phyloP scores from a whole-genome alignment of 2,888 invertebrate genomes.

The Nowickia ferox region DNA sequence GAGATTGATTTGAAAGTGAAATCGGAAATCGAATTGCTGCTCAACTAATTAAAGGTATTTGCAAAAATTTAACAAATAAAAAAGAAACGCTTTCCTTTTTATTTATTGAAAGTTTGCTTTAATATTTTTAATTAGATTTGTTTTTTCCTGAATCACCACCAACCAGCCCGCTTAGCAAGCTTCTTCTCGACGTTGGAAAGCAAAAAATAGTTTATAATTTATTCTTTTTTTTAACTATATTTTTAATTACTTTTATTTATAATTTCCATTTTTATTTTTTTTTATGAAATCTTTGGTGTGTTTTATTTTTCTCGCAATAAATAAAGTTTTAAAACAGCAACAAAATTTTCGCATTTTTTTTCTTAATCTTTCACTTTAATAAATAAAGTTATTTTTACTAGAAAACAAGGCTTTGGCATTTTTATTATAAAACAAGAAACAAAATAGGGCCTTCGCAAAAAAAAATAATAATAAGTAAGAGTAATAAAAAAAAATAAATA shows the following conservation, averaged over 20 bases:
- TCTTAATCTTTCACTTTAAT: constrained; percentile 35
- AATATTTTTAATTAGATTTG: constrained; percentile 37
- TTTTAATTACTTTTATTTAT: constrained; percentile 55
- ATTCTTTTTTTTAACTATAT: constrained; percentile 21
- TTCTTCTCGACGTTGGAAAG: constrained; percentile 47
- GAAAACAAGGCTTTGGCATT: constrained; percentile 73
- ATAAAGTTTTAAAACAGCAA: constrained; percentile 63
- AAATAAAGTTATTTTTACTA: constrained; percentile 66
- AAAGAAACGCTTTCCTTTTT: constrained; percentile 8
- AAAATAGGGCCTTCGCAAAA: constrained; percentile 6
- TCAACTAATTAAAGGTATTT: constrained; percentile 22
- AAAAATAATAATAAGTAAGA: too few species aligned
- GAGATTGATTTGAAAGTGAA: constrained; percentile 8
- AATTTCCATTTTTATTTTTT: constrained; percentile 41
- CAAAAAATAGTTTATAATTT: constrained; percentile 31
- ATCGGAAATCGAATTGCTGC: constrained; percentile 8
- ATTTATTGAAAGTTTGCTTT: neutral
- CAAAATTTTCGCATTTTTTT: constrained; percentile 60
- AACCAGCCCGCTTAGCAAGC: constrained; percentile 25
- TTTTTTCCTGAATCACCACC: constrained; percentile 24
- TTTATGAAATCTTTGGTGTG: constrained; percentile 38
- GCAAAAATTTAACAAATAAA: constrained; percentile 11
- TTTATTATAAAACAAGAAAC: constrained; percentile 60
- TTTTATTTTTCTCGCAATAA: constrained; percentile 55
- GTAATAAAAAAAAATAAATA: neutral